Evolutionary conservation across 2,888 invertebrate species (phyloP).

Genomic region (Magallana nippona): DNA sequence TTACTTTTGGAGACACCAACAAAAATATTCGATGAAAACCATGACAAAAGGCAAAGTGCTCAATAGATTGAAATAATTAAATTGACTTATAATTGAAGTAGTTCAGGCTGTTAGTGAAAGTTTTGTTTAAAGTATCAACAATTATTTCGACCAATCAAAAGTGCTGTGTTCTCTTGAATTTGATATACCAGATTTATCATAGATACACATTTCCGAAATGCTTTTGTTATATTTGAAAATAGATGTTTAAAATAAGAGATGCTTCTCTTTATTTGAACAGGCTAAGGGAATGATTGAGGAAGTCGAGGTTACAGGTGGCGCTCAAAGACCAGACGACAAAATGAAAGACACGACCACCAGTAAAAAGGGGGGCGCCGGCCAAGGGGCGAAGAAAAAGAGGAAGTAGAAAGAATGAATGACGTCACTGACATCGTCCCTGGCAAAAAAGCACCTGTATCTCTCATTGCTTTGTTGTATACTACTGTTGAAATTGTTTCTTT

Average conservation of each 20-base stretch:
- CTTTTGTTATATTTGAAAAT: too few relatives aligned
- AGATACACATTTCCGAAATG: too few relatives aligned
- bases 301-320: conserved; percentile 71
- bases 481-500: too few relatives aligned
- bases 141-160: neutral
- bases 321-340: conserved; percentile 52
- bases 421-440: too few relatives aligned
- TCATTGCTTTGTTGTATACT: too few relatives aligned
- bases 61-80: too few relatives aligned
- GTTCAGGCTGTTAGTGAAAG: too few relatives aligned
- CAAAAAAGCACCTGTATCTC: too few relatives aligned
- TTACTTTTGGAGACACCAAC: too few relatives aligned
- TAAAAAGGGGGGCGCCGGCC: neutral
- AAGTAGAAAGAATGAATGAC: neutral
- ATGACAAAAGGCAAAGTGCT: too few relatives aligned
- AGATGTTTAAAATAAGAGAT: neutral
- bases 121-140: neutral
- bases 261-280: conserved; percentile 56
- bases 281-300: conserved; percentile 74
- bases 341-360: conserved; percentile 22
- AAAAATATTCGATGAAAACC: too few relatives aligned
- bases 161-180: neutral
- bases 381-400: conserved; percentile 10
- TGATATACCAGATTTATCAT: neutral
- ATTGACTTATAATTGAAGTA: too few relatives aligned